Conservation (phyloP, 2,888 invertebrate species). For the Dyspetes luteomarginatus region DNA sequence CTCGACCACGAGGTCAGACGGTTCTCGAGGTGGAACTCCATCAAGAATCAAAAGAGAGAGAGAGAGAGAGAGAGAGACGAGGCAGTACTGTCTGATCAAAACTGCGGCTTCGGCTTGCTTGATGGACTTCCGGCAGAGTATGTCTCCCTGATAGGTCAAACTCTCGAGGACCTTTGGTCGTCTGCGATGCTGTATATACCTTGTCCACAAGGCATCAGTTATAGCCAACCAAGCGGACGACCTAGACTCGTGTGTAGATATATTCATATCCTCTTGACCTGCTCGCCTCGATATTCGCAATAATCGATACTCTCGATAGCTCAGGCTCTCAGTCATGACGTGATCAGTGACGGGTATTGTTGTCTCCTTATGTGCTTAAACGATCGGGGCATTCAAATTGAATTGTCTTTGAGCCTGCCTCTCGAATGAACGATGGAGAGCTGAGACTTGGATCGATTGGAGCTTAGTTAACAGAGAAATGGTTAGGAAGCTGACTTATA, state of each 20-base stretch:
- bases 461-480: not conserved
- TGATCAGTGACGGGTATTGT: not conserved
- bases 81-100: constrained; percentile 22
- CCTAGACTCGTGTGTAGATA: constrained; percentile 47
- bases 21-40: constrained; percentile 23
- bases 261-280: constrained; percentile 58
- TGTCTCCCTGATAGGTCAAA: constrained; percentile 55
- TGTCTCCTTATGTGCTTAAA: not conserved
- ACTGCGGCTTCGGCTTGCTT: constrained; percentile 32
- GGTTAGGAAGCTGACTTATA: too few relatives aligned
- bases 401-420: not conserved
- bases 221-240: constrained; percentile 39
- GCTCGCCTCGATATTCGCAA: constrained; percentile 55
- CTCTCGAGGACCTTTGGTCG: constrained; percentile 56
- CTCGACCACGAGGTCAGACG: constrained; percentile 43
- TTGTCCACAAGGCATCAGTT: constrained; percentile 11
- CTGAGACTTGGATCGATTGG: too few relatives aligned
- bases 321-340: constrained; percentile 26
- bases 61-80: not conserved
- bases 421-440: not conserved
- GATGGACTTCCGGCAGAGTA: constrained; percentile 55
- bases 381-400: not conserved
- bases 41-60: not conserved
- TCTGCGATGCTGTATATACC: not conserved
- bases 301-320: constrained; percentile 54